These are phyloP conservation scores for Drymodes brunneopygia DNA, from an alignment of 2,113 vertebrate species.

Conservation along the genomic window DNA sequence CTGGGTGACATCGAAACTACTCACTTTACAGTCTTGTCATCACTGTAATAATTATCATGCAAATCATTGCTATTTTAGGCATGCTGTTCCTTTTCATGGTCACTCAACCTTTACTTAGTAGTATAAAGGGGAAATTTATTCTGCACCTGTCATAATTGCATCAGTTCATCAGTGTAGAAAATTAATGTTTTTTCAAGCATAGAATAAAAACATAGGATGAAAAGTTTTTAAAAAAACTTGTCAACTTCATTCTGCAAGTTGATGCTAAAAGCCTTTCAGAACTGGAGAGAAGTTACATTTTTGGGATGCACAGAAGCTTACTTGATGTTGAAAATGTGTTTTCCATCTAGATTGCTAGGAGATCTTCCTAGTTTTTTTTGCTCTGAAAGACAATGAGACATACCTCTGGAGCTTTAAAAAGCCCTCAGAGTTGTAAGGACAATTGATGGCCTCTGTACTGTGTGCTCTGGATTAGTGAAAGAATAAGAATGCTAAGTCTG, in stretches of 20 bases:
- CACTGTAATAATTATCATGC: neutral
- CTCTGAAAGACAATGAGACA: neutral
- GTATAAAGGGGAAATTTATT: neutral
- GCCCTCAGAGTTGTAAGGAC: neutral
- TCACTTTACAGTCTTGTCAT: neutral
- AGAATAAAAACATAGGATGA: neutral
- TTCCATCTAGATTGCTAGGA: neutral
- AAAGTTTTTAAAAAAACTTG: neutral
- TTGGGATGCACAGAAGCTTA: neutral
- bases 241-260: neutral
- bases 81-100: neutral
- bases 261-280: neutral
- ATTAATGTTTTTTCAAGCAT: neutral
- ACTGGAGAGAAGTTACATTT: neutral
- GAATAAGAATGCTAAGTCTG: neutral
- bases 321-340: neutral
- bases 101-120: neutral
- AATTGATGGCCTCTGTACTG: neutral
- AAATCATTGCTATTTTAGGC: conserved; percentile 16
- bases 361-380: neutral
- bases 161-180: neutral
- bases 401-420: neutral
- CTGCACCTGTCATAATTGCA: neutral
- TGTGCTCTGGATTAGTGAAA: neutral
- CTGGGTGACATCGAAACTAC: neutral